These are phyloP conservation scores for Saguinus imperator DNA, from an alignment of 2,113 vertebrate genomes.

Conservation along the genomic window DNA sequence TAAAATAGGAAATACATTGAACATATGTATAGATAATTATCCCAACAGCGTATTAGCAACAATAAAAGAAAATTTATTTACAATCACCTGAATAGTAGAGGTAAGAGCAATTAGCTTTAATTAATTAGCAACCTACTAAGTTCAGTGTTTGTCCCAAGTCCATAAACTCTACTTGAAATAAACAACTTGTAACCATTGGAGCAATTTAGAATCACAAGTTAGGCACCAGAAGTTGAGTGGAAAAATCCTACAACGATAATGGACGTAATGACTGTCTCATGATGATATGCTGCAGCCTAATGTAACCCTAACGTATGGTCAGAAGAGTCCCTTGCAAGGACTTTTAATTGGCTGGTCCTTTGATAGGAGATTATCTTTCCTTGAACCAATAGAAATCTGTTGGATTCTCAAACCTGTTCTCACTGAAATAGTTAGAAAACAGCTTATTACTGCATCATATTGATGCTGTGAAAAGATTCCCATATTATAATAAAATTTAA, in stretches of 20 bases:
- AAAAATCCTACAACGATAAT: background rate
- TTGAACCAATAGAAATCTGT: background rate
- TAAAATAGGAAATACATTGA: background rate
- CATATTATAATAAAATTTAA: background rate
- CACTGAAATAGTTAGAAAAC: background rate
- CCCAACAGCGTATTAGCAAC: background rate
- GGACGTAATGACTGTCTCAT: background rate
- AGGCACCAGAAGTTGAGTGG: background rate
- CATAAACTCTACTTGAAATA: background rate
- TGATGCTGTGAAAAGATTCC: background rate
- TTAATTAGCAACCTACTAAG: background rate
- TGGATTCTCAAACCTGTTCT: background rate
- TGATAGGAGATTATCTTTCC: background rate
- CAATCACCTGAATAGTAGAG: background rate
- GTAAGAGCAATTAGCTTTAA: background rate
- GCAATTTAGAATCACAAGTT: background rate
- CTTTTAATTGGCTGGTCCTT: background rate
- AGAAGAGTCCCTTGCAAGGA: background rate
- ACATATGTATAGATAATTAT: background rate
- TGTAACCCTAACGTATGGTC: background rate
- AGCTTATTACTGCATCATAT: background rate
- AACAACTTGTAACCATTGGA: background rate
- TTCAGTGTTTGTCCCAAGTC: background rate
- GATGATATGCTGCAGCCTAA: background rate
- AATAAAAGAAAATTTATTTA: background rate